Evolutionary conservation across 2,888 invertebrate genomes (phyloP).

Genomic region (Drosophila diplacantha): DNA sequence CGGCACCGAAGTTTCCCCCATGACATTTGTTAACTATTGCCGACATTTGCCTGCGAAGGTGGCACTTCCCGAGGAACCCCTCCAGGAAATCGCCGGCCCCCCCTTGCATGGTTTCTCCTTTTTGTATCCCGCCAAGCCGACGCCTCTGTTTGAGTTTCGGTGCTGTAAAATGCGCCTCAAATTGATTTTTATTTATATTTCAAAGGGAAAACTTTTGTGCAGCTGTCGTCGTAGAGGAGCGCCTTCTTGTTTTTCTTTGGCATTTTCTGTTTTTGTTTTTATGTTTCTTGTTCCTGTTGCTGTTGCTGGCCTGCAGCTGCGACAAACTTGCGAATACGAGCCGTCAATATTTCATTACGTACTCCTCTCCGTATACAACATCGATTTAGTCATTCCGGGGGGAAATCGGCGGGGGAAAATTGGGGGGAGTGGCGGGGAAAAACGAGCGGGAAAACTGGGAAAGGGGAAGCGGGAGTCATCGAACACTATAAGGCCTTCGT

Average conservation of each 20-base stretch:
- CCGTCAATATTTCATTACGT: conserved; percentile 44
- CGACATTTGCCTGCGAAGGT: conserved; percentile 28
- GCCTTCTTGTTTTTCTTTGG: conserved; percentile 45
- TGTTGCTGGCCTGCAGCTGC: conserved; percentile 50
- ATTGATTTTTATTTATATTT: conserved; percentile 69
- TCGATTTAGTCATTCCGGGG: conserved; percentile 54
- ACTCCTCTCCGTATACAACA: conserved; percentile 42
- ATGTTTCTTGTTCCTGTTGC: conserved; percentile 16
- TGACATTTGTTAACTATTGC: conserved; percentile 63
- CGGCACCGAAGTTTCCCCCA: conserved; percentile 16
- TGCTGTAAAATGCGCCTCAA: conserved; percentile 61
- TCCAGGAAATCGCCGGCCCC: too few relatives aligned
- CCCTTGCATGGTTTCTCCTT: not conserved
- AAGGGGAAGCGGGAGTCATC: not conserved
- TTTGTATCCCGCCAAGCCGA: not conserved
- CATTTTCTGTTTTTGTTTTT: conserved; percentile 32
- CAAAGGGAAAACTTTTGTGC: conserved; percentile 61
- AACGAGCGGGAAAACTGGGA: not conserved
- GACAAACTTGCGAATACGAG: conserved; percentile 47
- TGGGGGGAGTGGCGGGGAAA: too few relatives aligned
- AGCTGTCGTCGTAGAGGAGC: conserved; percentile 47
- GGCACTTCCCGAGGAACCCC: not conserved
- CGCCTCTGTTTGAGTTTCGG: conserved; percentile 56
- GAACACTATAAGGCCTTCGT: not conserved
- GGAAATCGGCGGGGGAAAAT: not conserved